A percentile compares a stretch with the other conserved stretches of the same genome.
Conservation (phyloP, 2,888 invertebrate genomes). For the Caenorhabditis afra region DNA sequence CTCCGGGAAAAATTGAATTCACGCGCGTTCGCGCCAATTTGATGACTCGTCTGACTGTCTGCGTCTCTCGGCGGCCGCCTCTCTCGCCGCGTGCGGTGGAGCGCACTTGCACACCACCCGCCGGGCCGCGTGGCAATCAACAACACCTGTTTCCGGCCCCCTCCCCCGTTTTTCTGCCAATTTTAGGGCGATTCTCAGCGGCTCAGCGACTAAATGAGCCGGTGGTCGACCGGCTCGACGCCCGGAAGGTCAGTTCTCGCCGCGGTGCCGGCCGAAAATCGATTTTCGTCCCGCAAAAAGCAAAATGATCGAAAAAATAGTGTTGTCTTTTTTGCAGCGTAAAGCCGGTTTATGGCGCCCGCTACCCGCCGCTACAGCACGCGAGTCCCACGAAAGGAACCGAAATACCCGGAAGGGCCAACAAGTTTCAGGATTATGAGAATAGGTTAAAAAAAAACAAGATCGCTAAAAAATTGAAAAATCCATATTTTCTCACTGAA, state of each 20-base stretch:
- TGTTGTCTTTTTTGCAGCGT: conserved; percentile 67
- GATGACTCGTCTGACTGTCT: conserved; percentile 35
- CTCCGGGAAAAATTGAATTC: conserved; percentile 32
- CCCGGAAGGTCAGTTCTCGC: conserved; percentile 63
- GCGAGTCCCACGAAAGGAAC: conserved; percentile 60
- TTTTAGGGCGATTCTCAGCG: no score
- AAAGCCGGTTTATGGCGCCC: conserved; percentile 79
- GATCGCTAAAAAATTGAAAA: conserved; percentile 2
- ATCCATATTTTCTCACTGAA: background rate
- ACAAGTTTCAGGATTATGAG: conserved; percentile 77
- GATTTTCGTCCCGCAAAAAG: background rate
- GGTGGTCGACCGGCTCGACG: conserved; percentile 68
- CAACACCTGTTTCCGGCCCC: background rate
- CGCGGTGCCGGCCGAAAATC: no score
- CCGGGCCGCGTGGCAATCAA: conserved; percentile 43
- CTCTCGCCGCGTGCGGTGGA: conserved; percentile 11
- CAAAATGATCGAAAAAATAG: conserved; percentile 1
- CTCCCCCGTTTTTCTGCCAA: background rate
- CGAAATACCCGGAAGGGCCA: conserved; percentile 60
- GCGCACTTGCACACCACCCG: conserved; percentile 43
- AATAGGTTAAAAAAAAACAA: no score
- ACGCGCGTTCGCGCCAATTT: no score
- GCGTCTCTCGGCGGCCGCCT: conserved; percentile 13
- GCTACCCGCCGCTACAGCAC: conserved; percentile 76
- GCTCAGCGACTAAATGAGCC: conserved; percentile 60